Percentiles rank a stretch among this genome's conserved stretches.
phyloP scores from a whole-genome alignment of 1,140 invertebrate genomes.

The Papilio helenus region DNA sequence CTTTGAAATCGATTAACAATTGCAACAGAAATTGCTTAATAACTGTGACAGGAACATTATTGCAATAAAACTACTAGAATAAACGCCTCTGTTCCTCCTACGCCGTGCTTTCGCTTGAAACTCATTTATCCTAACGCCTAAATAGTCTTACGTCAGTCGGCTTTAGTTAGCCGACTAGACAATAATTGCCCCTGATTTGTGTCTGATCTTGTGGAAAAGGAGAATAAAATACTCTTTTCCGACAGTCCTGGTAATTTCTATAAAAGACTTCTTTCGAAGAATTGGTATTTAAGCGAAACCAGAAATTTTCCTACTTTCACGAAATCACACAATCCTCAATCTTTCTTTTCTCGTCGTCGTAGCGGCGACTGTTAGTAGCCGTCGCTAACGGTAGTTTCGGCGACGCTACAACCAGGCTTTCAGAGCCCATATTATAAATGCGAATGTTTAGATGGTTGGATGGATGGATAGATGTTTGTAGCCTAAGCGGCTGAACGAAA shows the following conservation, averaged over 20 bases:
- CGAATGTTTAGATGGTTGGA: too few species aligned
- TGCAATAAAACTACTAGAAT: neutral
- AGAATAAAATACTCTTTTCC: neutral
- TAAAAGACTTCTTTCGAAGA: too few species aligned
- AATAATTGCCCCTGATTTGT: constrained; percentile 9
- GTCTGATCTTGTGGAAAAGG: neutral
- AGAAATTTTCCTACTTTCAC: too few species aligned
- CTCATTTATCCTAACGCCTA: constrained; percentile 30
- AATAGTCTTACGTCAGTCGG: constrained; percentile 37
- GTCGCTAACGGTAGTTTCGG: constrained; percentile 58
- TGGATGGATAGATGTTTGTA: too few species aligned
- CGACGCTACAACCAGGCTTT: constrained; percentile 66
- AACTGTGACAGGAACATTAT: neutral
- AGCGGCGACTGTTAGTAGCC: too few species aligned
- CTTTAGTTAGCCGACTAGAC: constrained; percentile 14
- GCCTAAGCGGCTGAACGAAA: too few species aligned
- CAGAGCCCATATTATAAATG: too few species aligned
- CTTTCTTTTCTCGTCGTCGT: neutral
- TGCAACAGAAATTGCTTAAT: neutral
- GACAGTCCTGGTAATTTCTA: too few species aligned
- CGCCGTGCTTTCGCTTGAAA: neutral
- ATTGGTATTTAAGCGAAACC: too few species aligned
- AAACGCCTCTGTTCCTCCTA: constrained; percentile 15
- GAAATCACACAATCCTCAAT: too few species aligned
- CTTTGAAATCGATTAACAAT: too few species aligned